phyloP scores from a whole-genome alignment of 2,113 vertebrate genomes.

The Macaca nemestrina region DNA sequence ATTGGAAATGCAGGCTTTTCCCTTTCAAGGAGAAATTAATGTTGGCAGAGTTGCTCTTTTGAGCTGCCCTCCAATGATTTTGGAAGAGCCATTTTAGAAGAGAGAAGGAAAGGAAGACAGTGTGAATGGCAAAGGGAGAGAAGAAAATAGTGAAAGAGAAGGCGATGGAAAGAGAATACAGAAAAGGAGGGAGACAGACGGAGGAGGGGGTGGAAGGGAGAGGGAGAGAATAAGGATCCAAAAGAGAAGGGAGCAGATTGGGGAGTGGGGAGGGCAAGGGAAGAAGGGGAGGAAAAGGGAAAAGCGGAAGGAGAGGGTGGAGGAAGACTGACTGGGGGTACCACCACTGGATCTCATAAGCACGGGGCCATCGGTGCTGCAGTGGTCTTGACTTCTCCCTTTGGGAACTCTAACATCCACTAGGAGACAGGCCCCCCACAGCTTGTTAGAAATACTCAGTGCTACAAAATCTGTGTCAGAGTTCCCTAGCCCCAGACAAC shows the following conservation, averaged over 20 bases:
- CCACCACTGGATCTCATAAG: fast-evolving
- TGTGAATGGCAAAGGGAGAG: background rate
- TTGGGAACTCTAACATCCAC: background rate
- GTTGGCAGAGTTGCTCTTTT: background rate
- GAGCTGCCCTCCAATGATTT: background rate
- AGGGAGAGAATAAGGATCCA: background rate
- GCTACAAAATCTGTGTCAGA: background rate
- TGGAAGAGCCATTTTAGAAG: background rate
- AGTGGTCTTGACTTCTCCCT: background rate
- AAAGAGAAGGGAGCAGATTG: background rate
- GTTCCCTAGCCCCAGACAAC: background rate
- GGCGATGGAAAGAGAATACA: background rate
- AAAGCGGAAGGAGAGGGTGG: background rate
- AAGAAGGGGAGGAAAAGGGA: fast-evolving
- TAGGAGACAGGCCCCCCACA: background rate
- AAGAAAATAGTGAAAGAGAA: background rate
- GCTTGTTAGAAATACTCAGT: background rate
- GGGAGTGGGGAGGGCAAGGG: fast-evolving
- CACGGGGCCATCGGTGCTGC: fast-evolving
- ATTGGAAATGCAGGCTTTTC: background rate
- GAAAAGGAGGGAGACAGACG: background rate
- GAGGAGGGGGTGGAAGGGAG: background rate
- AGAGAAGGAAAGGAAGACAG: background rate
- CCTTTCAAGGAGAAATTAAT: slow-evolving; percentile 8
- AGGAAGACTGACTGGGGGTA: background rate